Evolutionary conservation across 2,888 invertebrate species (phyloP), one percentile per base, ranked within the genome.

Genomic region (Magallana nippona): DNA sequence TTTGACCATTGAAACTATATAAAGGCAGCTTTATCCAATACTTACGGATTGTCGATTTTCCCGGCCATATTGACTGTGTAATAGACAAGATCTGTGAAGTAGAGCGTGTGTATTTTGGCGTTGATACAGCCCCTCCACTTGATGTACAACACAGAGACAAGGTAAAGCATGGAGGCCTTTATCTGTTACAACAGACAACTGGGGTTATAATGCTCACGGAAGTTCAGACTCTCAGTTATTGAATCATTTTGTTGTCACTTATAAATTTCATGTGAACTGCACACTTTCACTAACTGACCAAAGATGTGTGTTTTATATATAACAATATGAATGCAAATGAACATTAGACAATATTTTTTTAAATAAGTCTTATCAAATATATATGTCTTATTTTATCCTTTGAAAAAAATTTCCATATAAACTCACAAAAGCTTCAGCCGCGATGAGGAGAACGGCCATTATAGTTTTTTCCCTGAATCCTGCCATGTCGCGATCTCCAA

Each of bases 31-130:
- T 77, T 44, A n/a, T 55, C 17, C 11, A n/a, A 63, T 83, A 94
- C 95, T 93, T 88, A 95, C 95, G 95, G 95, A 91, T 95, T 95
- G 87, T 95, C 95, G 22, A 95, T 89, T 79, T 93, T 92, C 80
- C 94, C 92, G 5, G 94, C 87, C 44, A 94, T 92, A 89, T 95
- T 95, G n/a, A 95, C 88, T 57, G 94, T 91, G 91, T 95, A 95
- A 90, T 95, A 95, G 22, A 94, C 93, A 78, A 95, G 94, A 80
- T 95, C 94, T 56, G 91, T 92, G 91, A 95, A 95, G 91, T 96
- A 96, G 17, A 93, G 88, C 8, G 93, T 86, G 89, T 96, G 95
- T 22, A 95, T 90, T 60, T 93, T 91, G 71, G 90, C 90, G 71
- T 95, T 94, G 27, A 95, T 89, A 11, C 94, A 87, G 81, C 94